These are phyloP conservation scores for Bombus balteatus DNA, from an alignment of 1,140 invertebrate species.

Conservation along the genomic window DNA sequence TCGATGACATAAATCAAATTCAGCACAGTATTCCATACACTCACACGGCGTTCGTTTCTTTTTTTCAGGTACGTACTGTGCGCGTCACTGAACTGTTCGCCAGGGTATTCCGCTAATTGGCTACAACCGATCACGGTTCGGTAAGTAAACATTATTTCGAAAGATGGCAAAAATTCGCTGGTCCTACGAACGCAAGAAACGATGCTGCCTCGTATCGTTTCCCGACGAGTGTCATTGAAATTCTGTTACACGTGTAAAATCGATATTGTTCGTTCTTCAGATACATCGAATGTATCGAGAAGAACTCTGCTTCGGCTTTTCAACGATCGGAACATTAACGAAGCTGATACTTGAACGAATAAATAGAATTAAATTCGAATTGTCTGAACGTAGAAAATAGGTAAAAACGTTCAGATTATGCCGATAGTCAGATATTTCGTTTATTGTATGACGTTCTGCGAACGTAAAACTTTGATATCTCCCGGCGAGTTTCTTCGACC, in stretches of 20 bases:
- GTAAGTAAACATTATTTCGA: slow-evolving; percentile 55
- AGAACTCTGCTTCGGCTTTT: too few species aligned
- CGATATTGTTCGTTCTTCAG: background rate
- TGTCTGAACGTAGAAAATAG: too few species aligned
- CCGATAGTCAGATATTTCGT: too few species aligned
- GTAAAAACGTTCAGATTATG: too few species aligned
- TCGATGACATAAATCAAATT: slow-evolving; percentile 19
- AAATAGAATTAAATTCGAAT: too few species aligned
- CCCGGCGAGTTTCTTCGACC: too few species aligned
- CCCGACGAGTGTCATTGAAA: background rate
- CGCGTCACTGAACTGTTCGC: slow-evolving; percentile 24
- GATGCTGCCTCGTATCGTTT: background rate
- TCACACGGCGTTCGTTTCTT: slow-evolving; percentile 17
- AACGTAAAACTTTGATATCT: too few species aligned
- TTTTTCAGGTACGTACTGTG: slow-evolving; percentile 59
- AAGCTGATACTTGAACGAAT: too few species aligned
- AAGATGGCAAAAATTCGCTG: slow-evolving; percentile 21
- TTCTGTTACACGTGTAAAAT: background rate
- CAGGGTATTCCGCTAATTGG: slow-evolving; percentile 47
- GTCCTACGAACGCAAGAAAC: background rate
- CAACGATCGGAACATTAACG: too few species aligned
- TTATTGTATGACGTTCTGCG: too few species aligned
- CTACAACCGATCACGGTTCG: slow-evolving; percentile 32
- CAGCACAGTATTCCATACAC: background rate
- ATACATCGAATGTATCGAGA: too few species aligned